A percentile compares a stretch with the other conserved stretches of the same genome.
phyloP scores from a whole-genome alignment of 2,113 vertebrate species.

The Bolborhynchus lineola region DNA sequence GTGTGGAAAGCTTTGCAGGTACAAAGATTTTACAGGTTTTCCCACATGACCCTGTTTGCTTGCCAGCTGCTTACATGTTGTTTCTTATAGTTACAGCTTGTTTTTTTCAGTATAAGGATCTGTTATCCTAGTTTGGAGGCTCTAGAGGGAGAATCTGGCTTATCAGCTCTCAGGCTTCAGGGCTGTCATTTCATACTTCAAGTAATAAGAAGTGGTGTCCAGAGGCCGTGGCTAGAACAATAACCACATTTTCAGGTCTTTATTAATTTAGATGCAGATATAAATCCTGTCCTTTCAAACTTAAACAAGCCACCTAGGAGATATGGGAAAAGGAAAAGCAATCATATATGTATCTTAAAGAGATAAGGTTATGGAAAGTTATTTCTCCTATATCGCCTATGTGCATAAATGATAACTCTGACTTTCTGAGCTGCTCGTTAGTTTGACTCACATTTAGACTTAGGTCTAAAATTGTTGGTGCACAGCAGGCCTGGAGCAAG shows the following conservation, averaged over 20 bases:
- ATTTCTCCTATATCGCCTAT: neutral
- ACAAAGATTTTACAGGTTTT: neutral
- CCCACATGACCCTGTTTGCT: neutral
- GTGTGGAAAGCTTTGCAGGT: conserved; percentile 21
- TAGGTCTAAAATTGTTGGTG: neutral
- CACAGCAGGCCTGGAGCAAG: neutral
- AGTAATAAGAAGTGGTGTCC: neutral
- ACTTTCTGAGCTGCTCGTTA: neutral
- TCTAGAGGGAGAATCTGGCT: neutral
- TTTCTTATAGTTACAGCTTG: neutral
- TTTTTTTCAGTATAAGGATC: neutral
- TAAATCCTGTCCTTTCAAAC: neutral
- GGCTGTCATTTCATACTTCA: neutral
- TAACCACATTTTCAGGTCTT: neutral
- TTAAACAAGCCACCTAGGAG: neutral
- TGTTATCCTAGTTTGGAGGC: neutral
- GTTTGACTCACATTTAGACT: neutral
- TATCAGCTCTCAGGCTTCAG: neutral
- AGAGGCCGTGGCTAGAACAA: neutral
- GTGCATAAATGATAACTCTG: neutral
- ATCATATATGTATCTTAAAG: neutral
- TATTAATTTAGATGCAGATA: neutral
- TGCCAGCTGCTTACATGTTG: neutral
- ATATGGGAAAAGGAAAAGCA: neutral
- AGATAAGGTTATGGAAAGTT: neutral